phyloP scores from a whole-genome alignment of 2,113 vertebrate genomes.

The Strigops habroptila region DNA sequence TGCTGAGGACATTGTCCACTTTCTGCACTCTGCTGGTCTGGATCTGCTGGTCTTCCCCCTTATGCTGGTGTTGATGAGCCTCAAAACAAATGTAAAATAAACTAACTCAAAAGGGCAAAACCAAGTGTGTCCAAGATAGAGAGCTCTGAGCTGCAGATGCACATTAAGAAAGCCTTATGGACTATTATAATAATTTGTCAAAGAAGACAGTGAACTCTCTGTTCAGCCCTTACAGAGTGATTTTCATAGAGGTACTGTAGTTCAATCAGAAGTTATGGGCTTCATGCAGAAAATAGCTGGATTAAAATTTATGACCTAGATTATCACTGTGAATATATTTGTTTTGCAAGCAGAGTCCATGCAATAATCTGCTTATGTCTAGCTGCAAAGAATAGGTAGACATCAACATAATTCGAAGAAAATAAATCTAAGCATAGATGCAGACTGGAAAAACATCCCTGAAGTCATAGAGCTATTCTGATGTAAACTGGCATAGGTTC shows the following conservation, averaged over 20 bases:
- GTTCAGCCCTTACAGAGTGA: neutral
- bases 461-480: neutral
- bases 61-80: neutral
- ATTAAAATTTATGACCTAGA: slow-evolving; percentile 39
- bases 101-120: neutral
- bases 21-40: neutral
- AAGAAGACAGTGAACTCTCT: neutral
- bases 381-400: neutral
- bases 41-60: neutral
- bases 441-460: neutral
- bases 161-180: neutral
- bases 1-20: fast-evolving
- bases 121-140: neutral
- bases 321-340: slow-evolving; percentile 12
- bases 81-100: neutral
- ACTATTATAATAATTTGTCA: neutral
- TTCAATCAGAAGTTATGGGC: neutral
- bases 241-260: neutral
- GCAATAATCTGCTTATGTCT: slow-evolving; percentile 16
- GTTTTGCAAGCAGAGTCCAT: neutral
- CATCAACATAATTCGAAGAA: neutral
- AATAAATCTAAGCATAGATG: neutral
- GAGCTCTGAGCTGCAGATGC: neutral
- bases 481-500: neutral
- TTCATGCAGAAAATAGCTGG: neutral